Evolutionary conservation across 2,888 invertebrate genomes (phyloP).

Genomic region (Acleris holmiana): DNA sequence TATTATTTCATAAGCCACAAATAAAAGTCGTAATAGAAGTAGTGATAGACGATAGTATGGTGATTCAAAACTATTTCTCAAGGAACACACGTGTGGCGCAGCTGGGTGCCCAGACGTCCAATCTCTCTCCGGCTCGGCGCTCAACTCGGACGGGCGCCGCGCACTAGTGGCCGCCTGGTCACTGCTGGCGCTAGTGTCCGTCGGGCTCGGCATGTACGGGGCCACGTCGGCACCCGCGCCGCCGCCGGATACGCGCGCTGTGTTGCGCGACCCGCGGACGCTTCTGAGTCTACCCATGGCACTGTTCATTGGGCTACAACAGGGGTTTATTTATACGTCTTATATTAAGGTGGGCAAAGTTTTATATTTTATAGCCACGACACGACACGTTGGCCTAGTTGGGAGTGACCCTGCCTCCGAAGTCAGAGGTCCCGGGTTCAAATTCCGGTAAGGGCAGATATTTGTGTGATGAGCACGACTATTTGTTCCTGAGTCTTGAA

Average conservation of each 20-base stretch:
- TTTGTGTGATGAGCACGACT: no score
- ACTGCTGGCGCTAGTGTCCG: constrained; percentile 57
- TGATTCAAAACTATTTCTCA: neutral
- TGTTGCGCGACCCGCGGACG: constrained; percentile 85
- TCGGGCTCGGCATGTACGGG: constrained; percentile 66
- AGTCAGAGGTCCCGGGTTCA: no score
- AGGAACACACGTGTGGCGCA: constrained; percentile 73
- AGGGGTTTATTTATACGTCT: constrained; percentile 93
- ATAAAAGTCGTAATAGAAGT: no score
- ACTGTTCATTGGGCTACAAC: constrained; percentile 92
- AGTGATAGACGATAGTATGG: no score
- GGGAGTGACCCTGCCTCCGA: no score
- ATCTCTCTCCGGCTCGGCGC: constrained; percentile 60
- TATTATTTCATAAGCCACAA: no score
- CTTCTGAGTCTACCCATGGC: constrained; percentile 90
- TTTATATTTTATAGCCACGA: no score
- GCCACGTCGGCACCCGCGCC: constrained; percentile 69
- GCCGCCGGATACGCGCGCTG: constrained; percentile 64
- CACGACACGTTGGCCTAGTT: no score
- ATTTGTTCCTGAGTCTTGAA: no score
- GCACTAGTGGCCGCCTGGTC: constrained; percentile 70
- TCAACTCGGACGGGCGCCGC: constrained; percentile 65
- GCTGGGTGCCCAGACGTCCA: constrained; percentile 73
- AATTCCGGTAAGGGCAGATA: no score
- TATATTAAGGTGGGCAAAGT: constrained; percentile 87